Evolutionary conservation across 2,888 invertebrate genomes (phyloP), one percentile per base, ranked within the genome.

Genomic region (Tenthredo distinguenda): DNA sequence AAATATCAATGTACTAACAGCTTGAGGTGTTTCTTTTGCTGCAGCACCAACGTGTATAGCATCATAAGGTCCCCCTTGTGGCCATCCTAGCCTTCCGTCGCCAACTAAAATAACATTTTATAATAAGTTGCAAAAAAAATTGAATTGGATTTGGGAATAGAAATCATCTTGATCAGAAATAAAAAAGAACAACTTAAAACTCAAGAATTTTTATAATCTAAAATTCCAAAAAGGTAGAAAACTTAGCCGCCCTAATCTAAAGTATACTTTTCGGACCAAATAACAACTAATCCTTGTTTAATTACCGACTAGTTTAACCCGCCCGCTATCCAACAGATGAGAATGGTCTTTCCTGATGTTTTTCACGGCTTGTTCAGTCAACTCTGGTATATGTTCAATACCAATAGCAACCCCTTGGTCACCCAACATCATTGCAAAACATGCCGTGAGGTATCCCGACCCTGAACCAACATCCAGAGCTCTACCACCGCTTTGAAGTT

Each of bases 41-140:
- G 98, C 98, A 12, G 98, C 98, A 82, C 98, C 98, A 7, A 98
- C 98, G 94, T 99, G 99, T 89, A 99, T 99, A 26, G 98, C 98
- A 94, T 98, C 96, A 91, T 96, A 99, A 0, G 98, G 98, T 5
- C 96, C 98, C 87, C 96, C 95, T 84, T 95, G 94, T 2, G 95
- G 94, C 91, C 96, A 96, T 4, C 99, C 99, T 90, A 95, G 94
- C 86, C 99, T 95, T 2, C 99, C 99, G 95, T 99, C 99, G n/a
- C 98, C 99, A 93, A 96, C 97, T 96, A 90, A 12, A 93, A 90
- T 85, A 87, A 47, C 18, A 10, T 31, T 58, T 40, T 55, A 86
- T 76, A 2, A 43, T 43, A 72, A 47, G 12, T 10, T 1, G 1
- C 1, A 43, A 43, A 43, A 43, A 43, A 43, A 58, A n/a, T n/a